Evolutionary conservation across 2,888 invertebrate species (phyloP).

Genomic region (Blomia tropicalis): DNA sequence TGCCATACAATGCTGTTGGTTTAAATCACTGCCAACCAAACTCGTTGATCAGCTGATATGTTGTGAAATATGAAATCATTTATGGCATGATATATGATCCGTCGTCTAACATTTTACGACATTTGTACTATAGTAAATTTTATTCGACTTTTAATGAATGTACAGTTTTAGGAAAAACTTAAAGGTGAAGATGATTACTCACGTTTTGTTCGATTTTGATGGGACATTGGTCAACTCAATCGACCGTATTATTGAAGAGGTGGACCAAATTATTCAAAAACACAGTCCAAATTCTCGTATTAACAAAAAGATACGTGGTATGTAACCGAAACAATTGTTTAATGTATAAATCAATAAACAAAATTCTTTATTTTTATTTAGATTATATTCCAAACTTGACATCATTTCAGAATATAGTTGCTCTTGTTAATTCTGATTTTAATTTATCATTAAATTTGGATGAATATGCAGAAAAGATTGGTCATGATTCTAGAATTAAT

Average conservation of each 20-base stretch:
- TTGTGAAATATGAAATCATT: too few species aligned
- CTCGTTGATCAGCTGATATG: too few species aligned
- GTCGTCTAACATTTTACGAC: too few species aligned
- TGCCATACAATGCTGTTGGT: too few species aligned
- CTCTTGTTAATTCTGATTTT: background rate
- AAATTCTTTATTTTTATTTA: too few species aligned
- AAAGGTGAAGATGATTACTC: background rate
- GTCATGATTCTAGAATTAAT: background rate
- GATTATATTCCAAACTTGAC: constrained; percentile 15
- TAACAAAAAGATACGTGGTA: background rate
- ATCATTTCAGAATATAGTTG: background rate
- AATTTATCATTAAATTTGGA: background rate
- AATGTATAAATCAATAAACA: background rate
- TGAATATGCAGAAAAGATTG: background rate
- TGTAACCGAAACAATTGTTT: background rate
- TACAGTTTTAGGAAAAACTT: too few species aligned
- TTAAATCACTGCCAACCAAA: too few species aligned
- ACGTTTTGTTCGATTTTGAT: constrained; percentile 19
- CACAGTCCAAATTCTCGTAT: background rate
- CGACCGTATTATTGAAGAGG: background rate
- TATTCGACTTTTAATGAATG: too few species aligned
- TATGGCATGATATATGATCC: too few species aligned
- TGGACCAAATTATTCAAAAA: background rate
- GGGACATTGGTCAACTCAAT: constrained; percentile 16
- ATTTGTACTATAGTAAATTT: too few species aligned